phyloP scores from a whole-genome alignment of 2,888 invertebrate genomes.

The Dendrolimus pini region DNA sequence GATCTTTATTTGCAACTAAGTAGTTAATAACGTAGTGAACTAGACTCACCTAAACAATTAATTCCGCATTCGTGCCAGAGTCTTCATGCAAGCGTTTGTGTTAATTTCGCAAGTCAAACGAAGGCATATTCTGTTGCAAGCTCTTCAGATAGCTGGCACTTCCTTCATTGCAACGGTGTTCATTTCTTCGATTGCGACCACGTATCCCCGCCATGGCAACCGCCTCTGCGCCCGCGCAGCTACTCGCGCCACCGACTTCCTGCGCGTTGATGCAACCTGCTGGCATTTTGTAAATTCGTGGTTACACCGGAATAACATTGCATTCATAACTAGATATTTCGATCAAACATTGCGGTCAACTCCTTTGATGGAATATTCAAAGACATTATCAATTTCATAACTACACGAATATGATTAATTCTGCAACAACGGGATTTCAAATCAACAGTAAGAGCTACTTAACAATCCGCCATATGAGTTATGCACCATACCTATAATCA shows the following conservation, averaged over 20 bases:
- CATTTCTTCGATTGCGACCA: conserved; percentile 42
- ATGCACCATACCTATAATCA: too few relatives aligned
- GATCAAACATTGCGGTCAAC: not conserved
- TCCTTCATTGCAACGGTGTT: conserved; percentile 53
- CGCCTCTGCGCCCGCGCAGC: conserved; percentile 26
- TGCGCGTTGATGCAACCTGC: conserved; percentile 30
- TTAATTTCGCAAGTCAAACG: conserved; percentile 15
- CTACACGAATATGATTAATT: too few relatives aligned
- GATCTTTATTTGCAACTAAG: not conserved
- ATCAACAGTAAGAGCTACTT: too few relatives aligned
- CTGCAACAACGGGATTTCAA: too few relatives aligned
- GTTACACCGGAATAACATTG: not conserved
- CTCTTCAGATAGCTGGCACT: conserved; percentile 48
- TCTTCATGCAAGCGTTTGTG: not conserved
- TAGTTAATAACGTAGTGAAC: not conserved
- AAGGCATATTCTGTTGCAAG: conserved; percentile 36
- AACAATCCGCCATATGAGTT: too few relatives aligned
- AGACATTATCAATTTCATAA: too few relatives aligned
- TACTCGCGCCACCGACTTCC: conserved; percentile 25
- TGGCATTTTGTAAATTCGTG: not conserved
- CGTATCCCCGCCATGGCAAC: conserved; percentile 17
- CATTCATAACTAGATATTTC: not conserved
- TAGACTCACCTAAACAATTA: not conserved
- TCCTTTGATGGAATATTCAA: too few relatives aligned
- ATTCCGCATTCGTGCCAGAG: not conserved